Evolutionary conservation across 2,888 invertebrate genomes (phyloP).

Genomic region (Carabus problematicus): DNA sequence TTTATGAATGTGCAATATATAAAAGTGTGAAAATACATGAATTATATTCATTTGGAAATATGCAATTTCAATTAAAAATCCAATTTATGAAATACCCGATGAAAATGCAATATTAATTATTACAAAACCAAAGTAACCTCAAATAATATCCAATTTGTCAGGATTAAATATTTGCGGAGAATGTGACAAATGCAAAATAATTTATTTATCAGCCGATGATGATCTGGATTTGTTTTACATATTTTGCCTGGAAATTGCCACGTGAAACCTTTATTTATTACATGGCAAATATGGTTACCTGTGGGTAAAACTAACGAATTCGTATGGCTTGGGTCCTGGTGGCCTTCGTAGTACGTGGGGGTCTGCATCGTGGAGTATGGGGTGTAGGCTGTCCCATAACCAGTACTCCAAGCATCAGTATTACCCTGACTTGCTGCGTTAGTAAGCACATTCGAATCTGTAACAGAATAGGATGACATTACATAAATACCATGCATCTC

Average conservation of each 20-base stretch:
- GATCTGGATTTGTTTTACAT: background rate
- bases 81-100: slow-evolving; percentile 19
- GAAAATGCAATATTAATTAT: slow-evolving; percentile 38
- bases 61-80: background rate
- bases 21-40: background rate
- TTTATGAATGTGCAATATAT: no score
- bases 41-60: background rate
- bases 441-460: slow-evolving; percentile 67
- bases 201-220: slow-evolving; percentile 17
- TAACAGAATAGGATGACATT: slow-evolving; percentile 49
- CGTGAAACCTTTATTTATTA: background rate
- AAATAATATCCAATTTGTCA: slow-evolving; percentile 35
- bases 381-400: slow-evolving; percentile 61
- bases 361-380: slow-evolving; percentile 63
- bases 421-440: slow-evolving; percentile 54
- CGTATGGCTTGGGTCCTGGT: slow-evolving; percentile 61
- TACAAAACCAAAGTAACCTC: slow-evolving; percentile 32
- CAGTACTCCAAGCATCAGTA: slow-evolving; percentile 51
- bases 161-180: slow-evolving; percentile 27
- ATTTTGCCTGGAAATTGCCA: no score
- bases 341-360: slow-evolving; percentile 57
- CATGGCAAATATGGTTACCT: slow-evolving; percentile 58
- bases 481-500: no score
- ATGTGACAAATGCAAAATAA: slow-evolving; percentile 35
- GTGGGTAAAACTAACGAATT: slow-evolving; percentile 67